phyloP scores from a whole-genome alignment of 2,888 invertebrate genomes.

The Scaptomyza cyrtandrae region DNA sequence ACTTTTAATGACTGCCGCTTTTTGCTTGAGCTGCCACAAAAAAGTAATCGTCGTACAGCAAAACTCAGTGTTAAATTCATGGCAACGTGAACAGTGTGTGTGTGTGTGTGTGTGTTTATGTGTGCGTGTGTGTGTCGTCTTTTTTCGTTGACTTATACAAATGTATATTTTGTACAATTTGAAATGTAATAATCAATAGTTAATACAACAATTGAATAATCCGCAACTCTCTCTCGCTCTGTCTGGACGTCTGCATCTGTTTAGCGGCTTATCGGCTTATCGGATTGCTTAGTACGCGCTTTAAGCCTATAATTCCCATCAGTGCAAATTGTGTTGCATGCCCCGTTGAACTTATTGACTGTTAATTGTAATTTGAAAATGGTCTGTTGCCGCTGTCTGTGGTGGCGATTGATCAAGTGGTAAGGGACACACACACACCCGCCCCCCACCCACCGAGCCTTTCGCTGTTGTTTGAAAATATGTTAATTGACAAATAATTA shows the following conservation, averaged over 20 bases:
- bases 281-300: slow-evolving; percentile 30
- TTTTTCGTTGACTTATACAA: background rate
- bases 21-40: slow-evolving; percentile 43
- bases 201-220: background rate
- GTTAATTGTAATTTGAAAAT: slow-evolving; percentile 50
- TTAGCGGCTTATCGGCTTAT: slow-evolving; percentile 16
- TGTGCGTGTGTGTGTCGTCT: no score
- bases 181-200: background rate
- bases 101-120: no score
- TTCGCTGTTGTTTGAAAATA: slow-evolving; percentile 2
- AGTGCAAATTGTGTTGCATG: slow-evolving; percentile 49
- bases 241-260: background rate
- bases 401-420: background rate
- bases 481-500: slow-evolving; percentile 43
- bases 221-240: no score
- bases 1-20: slow-evolving; percentile 63
- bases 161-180: background rate
- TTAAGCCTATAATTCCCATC: slow-evolving; percentile 44
- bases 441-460: no score
- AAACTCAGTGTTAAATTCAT: background rate
- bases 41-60: slow-evolving; percentile 49
- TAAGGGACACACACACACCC: slow-evolving; percentile 1
- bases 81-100: no score
- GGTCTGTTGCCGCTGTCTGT: background rate
- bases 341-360: slow-evolving; percentile 56